These are phyloP conservation scores for Neuroterus valhalla DNA, from an alignment of 1,140 invertebrate species.

Conservation along the genomic window DNA sequence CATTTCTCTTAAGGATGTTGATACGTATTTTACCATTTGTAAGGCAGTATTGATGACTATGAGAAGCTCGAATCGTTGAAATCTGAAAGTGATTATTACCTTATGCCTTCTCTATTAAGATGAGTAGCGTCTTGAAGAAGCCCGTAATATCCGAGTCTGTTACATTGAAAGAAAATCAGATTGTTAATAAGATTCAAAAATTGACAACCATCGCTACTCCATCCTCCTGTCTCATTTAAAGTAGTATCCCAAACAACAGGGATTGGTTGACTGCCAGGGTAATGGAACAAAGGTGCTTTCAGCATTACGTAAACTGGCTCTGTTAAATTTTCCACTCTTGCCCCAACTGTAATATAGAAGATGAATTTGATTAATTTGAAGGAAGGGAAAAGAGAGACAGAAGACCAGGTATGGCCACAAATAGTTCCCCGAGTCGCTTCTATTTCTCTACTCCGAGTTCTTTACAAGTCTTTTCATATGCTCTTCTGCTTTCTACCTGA, in stretches of 20 bases:
- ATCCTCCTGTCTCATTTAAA: conserved; percentile 78
- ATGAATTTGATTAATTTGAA: conserved; percentile 31
- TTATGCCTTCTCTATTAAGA: conserved; percentile 56
- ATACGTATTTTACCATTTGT: no score
- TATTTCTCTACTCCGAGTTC: no score
- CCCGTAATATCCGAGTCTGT: conserved; percentile 87
- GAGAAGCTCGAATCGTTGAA: no score
- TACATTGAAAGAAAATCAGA: conserved; percentile 86
- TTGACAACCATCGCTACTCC: conserved; percentile 83
- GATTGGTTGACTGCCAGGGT: conserved; percentile 72
- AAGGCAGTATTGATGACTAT: no score
- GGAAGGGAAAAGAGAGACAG: neutral
- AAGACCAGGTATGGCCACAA: no score
- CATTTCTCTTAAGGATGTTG: no score
- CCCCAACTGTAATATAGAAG: conserved; percentile 68
- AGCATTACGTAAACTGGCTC: conserved; percentile 83
- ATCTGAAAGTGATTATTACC: conserved; percentile 45
- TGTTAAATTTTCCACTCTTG: conserved; percentile 77
- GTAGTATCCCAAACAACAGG: conserved; percentile 83
- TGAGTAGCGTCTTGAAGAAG: conserved; percentile 82
- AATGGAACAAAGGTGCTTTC: conserved; percentile 71
- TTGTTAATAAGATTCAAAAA: conserved; percentile 79
- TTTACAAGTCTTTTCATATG: no score
- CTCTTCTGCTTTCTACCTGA: no score
- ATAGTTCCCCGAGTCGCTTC: no score